A percentile compares a stretch with the other conserved stretches of the same genome.
These are phyloP conservation scores for Poecilia picta DNA, from an alignment of 2,797 vertebrate species.

Conservation along the genomic window DNA sequence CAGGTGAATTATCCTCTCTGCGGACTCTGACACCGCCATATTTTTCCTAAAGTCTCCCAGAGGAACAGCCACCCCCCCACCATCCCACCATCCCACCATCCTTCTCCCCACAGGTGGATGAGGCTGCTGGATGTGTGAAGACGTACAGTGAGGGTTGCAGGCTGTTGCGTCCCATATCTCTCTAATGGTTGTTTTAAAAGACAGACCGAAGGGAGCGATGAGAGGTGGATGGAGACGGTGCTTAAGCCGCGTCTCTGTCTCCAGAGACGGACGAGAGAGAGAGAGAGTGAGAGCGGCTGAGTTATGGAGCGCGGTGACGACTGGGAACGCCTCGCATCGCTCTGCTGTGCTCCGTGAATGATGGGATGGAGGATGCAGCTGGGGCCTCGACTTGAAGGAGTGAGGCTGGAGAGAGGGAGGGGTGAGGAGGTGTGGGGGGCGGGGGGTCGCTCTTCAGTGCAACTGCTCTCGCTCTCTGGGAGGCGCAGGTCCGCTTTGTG, in stretches of 20 bases:
- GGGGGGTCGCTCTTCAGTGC: constrained; percentile 28
- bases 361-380: constrained; percentile 50
- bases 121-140: constrained; percentile 36
- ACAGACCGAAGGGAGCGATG: constrained; percentile 61
- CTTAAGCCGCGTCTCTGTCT: constrained; percentile 60
- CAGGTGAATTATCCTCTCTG: constrained; percentile 59
- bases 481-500: constrained; percentile 22
- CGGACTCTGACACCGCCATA: constrained; percentile 51
- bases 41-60: constrained; percentile 63
- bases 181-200: constrained; percentile 61
- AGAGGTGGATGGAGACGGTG: constrained; percentile 40
- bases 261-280: constrained; percentile 31
- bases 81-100: constrained; percentile 51
- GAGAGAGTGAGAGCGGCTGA: constrained; percentile 31
- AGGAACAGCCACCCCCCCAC: constrained; percentile 43
- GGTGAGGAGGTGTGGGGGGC: constrained; percentile 22
- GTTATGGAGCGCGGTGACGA: constrained; percentile 65
- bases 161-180: constrained; percentile 51
- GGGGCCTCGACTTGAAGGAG: constrained; percentile 33
- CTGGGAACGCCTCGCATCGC: constrained; percentile 53
- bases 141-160: constrained; percentile 40
- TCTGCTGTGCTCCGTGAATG: constrained; percentile 52
- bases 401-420: constrained; percentile 30
- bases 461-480: constrained; percentile 35
- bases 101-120: constrained; percentile 40